phyloP scores from a whole-genome alignment of 2,797 vertebrate species.

The Liasis olivaceus region DNA sequence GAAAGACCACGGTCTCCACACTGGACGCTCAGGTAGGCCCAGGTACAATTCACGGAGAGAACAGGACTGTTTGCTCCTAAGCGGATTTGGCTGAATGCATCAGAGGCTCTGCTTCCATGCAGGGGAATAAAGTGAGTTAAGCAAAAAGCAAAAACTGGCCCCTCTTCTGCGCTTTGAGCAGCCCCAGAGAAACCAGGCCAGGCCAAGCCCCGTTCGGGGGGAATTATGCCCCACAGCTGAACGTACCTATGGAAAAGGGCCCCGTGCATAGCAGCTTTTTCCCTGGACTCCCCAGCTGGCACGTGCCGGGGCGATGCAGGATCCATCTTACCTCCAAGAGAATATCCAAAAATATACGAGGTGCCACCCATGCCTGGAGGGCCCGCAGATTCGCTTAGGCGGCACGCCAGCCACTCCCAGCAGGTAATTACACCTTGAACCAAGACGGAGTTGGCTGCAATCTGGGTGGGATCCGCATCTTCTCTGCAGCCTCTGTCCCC shows the following conservation, averaged over 20 bases:
- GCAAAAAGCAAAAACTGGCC: not conserved
- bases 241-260: not conserved
- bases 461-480: not conserved
- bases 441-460: not conserved
- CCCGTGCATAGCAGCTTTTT: fast-evolving
- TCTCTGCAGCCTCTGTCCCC: not conserved
- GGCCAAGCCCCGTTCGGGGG: not conserved
- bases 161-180: not conserved
- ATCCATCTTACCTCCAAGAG: not conserved
- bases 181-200: not conserved
- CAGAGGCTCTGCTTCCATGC: not conserved
- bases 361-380: not conserved
- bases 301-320: not conserved
- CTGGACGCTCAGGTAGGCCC: not conserved
- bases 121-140: not conserved
- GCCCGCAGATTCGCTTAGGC: not conserved
- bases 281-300: not conserved
- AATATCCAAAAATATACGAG: not conserved
- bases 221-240: not conserved
- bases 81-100: not conserved
- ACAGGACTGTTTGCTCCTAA: not conserved
- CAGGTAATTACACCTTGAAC: conserved; percentile 19
- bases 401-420: not conserved
- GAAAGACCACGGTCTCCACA: too few species aligned
- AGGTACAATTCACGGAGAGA: not conserved